phyloP scores from a whole-genome alignment of 2,888 invertebrate species.

The Polyommatus iphigenia region DNA sequence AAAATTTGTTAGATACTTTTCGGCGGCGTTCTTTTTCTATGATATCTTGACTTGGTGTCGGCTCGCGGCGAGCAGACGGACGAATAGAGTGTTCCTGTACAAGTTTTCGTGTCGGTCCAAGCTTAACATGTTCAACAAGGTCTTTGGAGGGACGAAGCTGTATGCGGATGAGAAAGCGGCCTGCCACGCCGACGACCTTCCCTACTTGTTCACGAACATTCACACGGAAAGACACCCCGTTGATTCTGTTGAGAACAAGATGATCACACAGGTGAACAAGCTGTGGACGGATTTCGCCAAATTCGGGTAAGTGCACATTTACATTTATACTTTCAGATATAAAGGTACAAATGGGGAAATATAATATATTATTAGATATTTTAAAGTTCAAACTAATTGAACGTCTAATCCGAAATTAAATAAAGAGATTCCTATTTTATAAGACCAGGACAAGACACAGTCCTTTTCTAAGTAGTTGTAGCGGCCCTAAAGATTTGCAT shows the following conservation, averaged over 20 bases:
- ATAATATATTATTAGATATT: too few species aligned
- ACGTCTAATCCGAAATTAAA: too few species aligned
- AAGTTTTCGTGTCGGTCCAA: constrained; percentile 57
- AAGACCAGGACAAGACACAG: too few species aligned
- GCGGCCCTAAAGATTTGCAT: too few species aligned
- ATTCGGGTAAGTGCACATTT: constrained; percentile 52
- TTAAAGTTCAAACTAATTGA: too few species aligned
- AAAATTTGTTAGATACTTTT: constrained; percentile 45
- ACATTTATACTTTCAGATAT: too few species aligned
- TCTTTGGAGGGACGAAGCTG: constrained; percentile 36
- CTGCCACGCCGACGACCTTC: constrained; percentile 38
- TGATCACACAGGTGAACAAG: constrained; percentile 53
- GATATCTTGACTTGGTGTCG: constrained; percentile 49
- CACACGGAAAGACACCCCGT: constrained; percentile 44
- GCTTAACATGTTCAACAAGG: constrained; percentile 48
- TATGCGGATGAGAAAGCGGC: constrained; percentile 33
- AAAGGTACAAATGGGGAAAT: too few species aligned
- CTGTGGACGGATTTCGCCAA: constrained; percentile 68
- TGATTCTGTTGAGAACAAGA: constrained; percentile 47
- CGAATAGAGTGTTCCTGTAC: constrained; percentile 53
- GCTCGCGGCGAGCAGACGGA: constrained; percentile 45
- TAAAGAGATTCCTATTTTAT: too few species aligned
- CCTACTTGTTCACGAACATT: constrained; percentile 44
- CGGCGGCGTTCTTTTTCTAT: constrained; percentile 48
- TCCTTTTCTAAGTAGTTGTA: too few species aligned